Base-by-base conservation (phyloP, 1,140 invertebrate species). In the Drosophila quadrilineata region DNA sequence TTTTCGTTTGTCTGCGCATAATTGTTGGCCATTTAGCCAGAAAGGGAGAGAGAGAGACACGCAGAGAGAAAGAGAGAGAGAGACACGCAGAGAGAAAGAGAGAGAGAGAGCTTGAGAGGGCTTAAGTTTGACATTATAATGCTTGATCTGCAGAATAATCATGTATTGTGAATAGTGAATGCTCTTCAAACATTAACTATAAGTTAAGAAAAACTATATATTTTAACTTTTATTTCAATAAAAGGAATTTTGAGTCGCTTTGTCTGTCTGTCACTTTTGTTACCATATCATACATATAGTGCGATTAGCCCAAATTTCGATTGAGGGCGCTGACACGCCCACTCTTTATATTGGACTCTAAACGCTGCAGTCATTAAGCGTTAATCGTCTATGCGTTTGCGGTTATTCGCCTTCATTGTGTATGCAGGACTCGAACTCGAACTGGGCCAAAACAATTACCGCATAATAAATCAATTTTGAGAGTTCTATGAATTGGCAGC, bases 391-490 rank as follows among this genome's bases (percentile, higher is more conserved):
- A 58, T 70, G 52, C 60, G 65, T 49, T 31, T 49, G 35, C 58
- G n/a, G n/a, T n/a, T n/a, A n/a, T n/a, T 68, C 45, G 33, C 4
- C 9, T 48, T 73, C 36, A 80, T 80, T 72, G 63, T 38, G 56
- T 71, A 80, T 80, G 66, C 75, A 67, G 63, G 60, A 29, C 70
- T 74, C 62, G 63, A 57, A 29, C 70, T 74, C 62, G 45, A 80
- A 72, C 67, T 80, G 71, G 76, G 76, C 71, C 76, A 80, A 75
- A 80, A 82, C 76, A 82, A 82, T 80, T 80, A 82, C 76, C 58
- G 76, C 76, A 80, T 80, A 80, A 75, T 80, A 80, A 80, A 80
- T 80, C 71, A 82, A 80, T 75, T 75, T 57, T 71, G 67, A 82
- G n/a, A n/a, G 76, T 66, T 69, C 59, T 59, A 71, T 70, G 66